Evolutionary conservation across 2,797 vertebrate genomes (phyloP), one percentile per base, ranked within the genome.

Genomic region (Microctenopoma steveboyesi): DNA sequence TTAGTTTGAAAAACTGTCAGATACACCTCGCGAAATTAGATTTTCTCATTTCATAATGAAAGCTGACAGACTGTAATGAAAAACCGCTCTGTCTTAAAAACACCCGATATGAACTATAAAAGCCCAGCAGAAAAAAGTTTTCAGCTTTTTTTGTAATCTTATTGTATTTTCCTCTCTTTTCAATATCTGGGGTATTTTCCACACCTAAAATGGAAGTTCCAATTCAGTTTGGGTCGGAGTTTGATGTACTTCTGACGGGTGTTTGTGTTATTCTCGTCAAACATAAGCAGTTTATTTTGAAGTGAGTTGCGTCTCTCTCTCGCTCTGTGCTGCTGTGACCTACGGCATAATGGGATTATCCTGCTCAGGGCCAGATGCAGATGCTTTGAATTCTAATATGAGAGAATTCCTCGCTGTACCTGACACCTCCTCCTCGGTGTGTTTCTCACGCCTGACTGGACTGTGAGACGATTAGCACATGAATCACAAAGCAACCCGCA

Each of bases 1-100:
- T 92, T 91, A 92, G 83, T 90, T 67, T 88, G 88, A 90, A 88
- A 92, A 88, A 90, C 86, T 88, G 92, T 92, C 91, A 90, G 84
- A 92, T 87, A 91, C 87, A 89, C 69, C 64, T 39, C 67, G 68
- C 81, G 85, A 86, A 93, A 94, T 94, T 89, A 86, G 81, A 89
- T 93, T 89, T 91, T 87, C 81, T 83, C 73, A 68, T 84, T 89
- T 90, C 65, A 69, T 90, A 93, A 94, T 93, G 81, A 89, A 91
- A 91, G 84, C 84, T 84, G 90, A 92, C 87, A 83, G 88, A 85
- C 82, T 83, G 77, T 88, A 92, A 94, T 94, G 87, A 90, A 93
- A 92, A 90, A 86, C 39, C 42, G 58, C 84, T 86, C 76, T 39
- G 81, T 93, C 83, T 82, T 75, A 61, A 90, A 90, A 91, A 90